Conservation (phyloP, 1,140 invertebrate genomes). For the Maniola jurtina region DNA sequence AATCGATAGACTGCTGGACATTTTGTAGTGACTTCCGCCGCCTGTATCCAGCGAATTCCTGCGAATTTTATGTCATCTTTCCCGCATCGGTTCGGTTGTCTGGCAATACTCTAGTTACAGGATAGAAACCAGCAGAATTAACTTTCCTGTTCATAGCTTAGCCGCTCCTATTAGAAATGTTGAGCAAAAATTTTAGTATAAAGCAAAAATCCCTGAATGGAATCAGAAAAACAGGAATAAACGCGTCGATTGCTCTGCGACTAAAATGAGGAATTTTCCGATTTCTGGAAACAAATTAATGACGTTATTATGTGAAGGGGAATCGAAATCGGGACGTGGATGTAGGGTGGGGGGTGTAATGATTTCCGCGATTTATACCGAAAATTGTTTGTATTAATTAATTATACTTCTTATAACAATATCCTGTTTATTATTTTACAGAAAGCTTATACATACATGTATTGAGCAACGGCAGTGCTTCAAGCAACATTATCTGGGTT, state of each 20-base stretch:
- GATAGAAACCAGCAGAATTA: no score
- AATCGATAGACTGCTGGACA: no score
- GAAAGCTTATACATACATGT: no score
- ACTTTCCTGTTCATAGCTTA: no score
- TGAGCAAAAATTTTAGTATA: neutral
- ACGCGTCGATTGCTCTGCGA: slow-evolving; percentile 12
- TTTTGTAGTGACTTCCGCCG: no score
- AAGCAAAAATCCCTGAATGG: neutral
- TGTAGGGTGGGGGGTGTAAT: slow-evolving; percentile 5
- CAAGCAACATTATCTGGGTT: no score
- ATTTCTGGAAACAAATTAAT: slow-evolving; percentile 22
- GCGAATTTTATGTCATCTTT: no score
- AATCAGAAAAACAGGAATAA: slow-evolving; percentile 6
- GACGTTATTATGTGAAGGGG: slow-evolving; percentile 22
- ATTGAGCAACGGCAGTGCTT: neutral
- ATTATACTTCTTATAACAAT: neutral
- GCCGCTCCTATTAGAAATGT: no score
- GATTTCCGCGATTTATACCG: slow-evolving; percentile 18
- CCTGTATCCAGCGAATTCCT: no score
- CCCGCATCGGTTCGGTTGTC: no score
- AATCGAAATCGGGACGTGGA: slow-evolving; percentile 14
- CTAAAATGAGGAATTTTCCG: slow-evolving; percentile 19
- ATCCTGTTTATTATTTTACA: slow-evolving; percentile 1
- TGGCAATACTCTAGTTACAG: no score
- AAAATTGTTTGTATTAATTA: slow-evolving; percentile 8